Conservation (phyloP, 35 echinoderm and acorn worm genomes). For the Anneissia japonica region DNA sequence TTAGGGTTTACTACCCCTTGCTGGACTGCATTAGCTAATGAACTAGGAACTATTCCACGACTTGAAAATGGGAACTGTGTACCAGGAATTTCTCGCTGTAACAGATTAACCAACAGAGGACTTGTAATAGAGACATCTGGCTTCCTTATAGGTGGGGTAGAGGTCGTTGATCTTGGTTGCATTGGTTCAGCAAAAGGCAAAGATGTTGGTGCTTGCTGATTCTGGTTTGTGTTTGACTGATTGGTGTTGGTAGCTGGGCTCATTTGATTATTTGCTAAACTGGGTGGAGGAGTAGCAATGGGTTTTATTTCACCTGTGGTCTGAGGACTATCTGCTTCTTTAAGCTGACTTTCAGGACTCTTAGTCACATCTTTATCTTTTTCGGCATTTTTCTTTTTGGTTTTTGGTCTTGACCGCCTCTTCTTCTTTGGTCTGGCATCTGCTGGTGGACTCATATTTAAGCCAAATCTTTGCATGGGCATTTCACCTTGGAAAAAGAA, state of each 20-base stretch:
- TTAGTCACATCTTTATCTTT: neutral
- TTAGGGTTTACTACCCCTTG: neutral
- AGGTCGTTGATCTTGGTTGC: neutral
- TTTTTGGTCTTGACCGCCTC: neutral
- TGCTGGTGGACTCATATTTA: neutral
- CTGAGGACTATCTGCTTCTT: neutral
- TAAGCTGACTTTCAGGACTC: neutral
- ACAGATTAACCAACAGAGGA: slow-evolving; percentile 81
- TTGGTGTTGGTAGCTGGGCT: neutral
- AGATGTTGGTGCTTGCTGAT: neutral
- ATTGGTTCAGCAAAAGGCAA: neutral
- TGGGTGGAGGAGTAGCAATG: neutral
- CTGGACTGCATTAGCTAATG: neutral
- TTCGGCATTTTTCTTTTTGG: neutral
- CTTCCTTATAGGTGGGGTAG: neutral
- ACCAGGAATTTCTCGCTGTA: slow-evolving; percentile 82
- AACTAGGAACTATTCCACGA: neutral
- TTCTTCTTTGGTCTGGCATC: neutral
- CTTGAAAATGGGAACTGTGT: slow-evolving; percentile 78
- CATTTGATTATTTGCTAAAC: neutral
- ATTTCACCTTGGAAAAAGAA: neutral
- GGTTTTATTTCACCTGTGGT: neutral
- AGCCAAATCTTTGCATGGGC: neutral
- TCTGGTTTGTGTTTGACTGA: neutral
- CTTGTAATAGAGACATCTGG: slow-evolving; percentile 83